A percentile compares a stretch with the other conserved stretches of the same genome.
These are phyloP conservation scores for Tauraco erythrolophus DNA, from an alignment of 2,113 vertebrate species.

Conservation along the genomic window DNA sequence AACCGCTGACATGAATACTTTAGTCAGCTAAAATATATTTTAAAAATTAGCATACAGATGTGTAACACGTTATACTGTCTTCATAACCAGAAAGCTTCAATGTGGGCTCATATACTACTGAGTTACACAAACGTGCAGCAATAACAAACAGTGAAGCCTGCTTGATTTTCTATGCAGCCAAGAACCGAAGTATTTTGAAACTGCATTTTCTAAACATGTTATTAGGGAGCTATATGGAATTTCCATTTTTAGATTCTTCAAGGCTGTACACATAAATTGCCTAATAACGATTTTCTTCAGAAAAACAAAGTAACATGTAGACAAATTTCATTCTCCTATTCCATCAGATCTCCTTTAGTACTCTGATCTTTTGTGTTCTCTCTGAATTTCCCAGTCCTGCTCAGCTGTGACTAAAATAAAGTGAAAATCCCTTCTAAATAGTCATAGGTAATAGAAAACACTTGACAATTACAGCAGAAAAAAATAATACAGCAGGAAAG, in stretches of 20 bases:
- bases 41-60: background rate
- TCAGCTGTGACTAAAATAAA: background rate
- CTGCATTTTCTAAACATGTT: background rate
- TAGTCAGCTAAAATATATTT: background rate
- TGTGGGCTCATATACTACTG: background rate
- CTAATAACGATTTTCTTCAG: background rate
- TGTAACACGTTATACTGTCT: background rate
- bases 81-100: background rate
- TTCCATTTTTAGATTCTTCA: background rate
- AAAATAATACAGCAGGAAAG: background rate
- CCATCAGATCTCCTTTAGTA: background rate
- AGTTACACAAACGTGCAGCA: background rate
- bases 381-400: background rate
- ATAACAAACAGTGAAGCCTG: background rate
- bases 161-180: background rate
- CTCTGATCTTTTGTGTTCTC: background rate
- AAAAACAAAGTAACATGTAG: background rate
- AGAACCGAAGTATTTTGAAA: background rate
- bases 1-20: conserved; percentile 6
- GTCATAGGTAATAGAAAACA: background rate
- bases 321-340: background rate
- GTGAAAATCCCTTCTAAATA: background rate
- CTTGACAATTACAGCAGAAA: background rate
- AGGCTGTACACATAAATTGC: background rate
- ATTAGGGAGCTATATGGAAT: background rate